Conservation (phyloP, 1,140 invertebrate species). For the Cataglyphis hispanica region DNA sequence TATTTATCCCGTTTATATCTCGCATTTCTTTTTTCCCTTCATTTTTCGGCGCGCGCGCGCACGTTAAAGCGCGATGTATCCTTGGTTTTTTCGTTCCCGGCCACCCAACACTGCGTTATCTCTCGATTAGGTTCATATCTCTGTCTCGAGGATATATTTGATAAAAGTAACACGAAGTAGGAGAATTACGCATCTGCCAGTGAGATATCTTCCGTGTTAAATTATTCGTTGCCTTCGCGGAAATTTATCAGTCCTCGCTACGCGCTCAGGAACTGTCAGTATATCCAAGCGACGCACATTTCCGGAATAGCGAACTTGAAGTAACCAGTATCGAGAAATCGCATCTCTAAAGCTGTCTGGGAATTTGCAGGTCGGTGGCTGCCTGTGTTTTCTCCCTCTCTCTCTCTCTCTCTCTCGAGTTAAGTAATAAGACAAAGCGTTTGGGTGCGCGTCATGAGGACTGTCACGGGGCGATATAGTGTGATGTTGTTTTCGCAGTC, state of each 20-base stretch:
- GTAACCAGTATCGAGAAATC: slow-evolving; percentile 28
- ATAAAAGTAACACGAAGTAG: slow-evolving; percentile 46
- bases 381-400: background rate
- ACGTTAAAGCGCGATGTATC: slow-evolving; percentile 55
- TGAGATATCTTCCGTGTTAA: slow-evolving; percentile 19
- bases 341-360: slow-evolving; percentile 27
- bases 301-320: slow-evolving; percentile 31
- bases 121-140: slow-evolving; percentile 8
- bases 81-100: slow-evolving; percentile 38
- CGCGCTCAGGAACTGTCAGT: background rate
- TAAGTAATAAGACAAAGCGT: slow-evolving; percentile 43
- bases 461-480: slow-evolving; percentile 1
- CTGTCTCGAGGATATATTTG: slow-evolving; percentile 44
- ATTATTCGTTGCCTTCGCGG: slow-evolving; percentile 24
- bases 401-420: background rate
- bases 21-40: background rate
- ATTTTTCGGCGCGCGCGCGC: background rate
- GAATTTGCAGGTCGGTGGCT: slow-evolving; percentile 31
- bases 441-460: slow-evolving; percentile 4
- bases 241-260: slow-evolving; percentile 2
- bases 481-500: slow-evolving; percentile 18
- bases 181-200: background rate
- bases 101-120: background rate
- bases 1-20: slow-evolving; percentile 57
- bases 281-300: background rate